These are phyloP conservation scores for Drosophila hydei DNA, from an alignment of 1,140 invertebrate genomes.

Conservation along the genomic window DNA sequence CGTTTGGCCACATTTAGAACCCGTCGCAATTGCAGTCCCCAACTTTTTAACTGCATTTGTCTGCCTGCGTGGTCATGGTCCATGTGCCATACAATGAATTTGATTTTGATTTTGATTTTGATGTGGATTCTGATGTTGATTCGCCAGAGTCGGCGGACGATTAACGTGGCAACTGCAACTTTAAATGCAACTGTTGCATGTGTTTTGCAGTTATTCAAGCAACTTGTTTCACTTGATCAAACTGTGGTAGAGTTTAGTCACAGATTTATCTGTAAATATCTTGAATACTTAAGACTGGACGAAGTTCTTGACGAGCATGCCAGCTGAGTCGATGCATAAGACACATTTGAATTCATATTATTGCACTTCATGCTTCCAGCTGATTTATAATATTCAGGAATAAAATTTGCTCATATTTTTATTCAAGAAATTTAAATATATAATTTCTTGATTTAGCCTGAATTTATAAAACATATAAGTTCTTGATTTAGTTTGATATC, in stretches of 20 bases:
- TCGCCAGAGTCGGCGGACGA: constrained; percentile 22
- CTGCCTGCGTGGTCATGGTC: constrained; percentile 29
- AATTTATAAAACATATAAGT: no score
- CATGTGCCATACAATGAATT: constrained; percentile 68
- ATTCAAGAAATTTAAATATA: no score
- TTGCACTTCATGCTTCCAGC: no score
- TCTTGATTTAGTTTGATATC: no score
- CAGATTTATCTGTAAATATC: not conserved
- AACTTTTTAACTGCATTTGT: constrained; percentile 9
- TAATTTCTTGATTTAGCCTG: no score
- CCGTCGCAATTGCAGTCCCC: constrained; percentile 27
- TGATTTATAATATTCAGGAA: no score
- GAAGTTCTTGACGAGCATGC: no score
- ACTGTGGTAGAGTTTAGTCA: no score
- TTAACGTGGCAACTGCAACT: not conserved
- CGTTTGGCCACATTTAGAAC: constrained; percentile 75
- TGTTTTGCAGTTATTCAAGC: not conserved
- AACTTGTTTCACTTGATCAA: not conserved
- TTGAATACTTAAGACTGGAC: no score
- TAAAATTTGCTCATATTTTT: no score
- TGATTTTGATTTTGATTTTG: constrained; percentile 61
- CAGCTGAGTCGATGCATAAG: no score
- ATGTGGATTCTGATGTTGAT: constrained; percentile 49
- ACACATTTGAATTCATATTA: no score
- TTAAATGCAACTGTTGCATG: constrained; percentile 65